Evolutionary conservation across 2,797 vertebrate genomes (phyloP).

Genomic region (Coreius guichenoti): DNA sequence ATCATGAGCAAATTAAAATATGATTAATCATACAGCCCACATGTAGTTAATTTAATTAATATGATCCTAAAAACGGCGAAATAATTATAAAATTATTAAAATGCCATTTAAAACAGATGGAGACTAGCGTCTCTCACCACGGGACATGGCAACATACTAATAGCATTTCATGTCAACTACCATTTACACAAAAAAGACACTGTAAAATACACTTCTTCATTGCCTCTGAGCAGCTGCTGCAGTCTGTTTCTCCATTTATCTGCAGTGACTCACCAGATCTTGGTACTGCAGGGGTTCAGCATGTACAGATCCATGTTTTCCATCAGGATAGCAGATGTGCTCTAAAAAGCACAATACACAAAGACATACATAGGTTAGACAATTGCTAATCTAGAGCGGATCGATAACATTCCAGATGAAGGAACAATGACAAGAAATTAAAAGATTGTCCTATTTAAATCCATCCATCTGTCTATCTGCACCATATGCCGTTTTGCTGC

Average conservation of each 20-base stretch:
- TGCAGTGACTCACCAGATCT: constrained; percentile 89
- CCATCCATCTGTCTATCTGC: neutral
- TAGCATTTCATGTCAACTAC: neutral
- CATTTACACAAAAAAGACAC: neutral
- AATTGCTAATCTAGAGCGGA: neutral
- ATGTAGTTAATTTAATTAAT: neutral
- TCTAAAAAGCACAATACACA: constrained; percentile 73
- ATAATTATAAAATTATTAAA: neutral
- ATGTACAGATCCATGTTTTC: constrained; percentile 99
- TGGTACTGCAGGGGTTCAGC: constrained; percentile 98
- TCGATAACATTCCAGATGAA: constrained; percentile 4
- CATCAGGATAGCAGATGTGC: constrained; percentile 96
- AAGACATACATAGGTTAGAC: neutral
- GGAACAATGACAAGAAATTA: neutral
- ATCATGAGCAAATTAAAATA: neutral
- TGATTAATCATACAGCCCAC: neutral
- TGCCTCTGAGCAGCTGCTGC: neutral
- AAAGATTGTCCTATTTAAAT: neutral
- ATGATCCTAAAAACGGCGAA: neutral
- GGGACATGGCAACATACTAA: neutral
- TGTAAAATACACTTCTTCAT: neutral
- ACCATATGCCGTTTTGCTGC: neutral
- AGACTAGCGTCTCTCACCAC: neutral
- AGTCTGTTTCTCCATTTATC: neutral
- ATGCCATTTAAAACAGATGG: neutral